A percentile compares a stretch with the other conserved stretches of the same genome.
Conservation (phyloP, 2,113 vertebrate genomes). For the Odontophorus gujanensis region DNA sequence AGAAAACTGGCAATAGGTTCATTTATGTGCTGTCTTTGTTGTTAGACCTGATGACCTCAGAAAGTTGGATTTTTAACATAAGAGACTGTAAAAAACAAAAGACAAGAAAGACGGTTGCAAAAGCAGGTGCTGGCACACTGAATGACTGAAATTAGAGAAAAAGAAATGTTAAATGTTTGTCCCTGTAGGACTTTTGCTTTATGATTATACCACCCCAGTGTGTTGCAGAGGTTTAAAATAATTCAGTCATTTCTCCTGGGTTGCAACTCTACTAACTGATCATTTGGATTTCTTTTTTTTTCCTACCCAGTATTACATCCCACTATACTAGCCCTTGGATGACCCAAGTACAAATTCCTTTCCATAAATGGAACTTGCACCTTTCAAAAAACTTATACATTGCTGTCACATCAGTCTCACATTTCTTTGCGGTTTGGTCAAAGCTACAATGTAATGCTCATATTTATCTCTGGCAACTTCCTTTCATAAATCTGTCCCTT, state of each 20-base stretch:
- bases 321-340: constrained; percentile 3
- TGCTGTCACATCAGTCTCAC: neutral
- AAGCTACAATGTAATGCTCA: constrained; percentile 5
- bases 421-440: neutral
- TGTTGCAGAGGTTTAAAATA: constrained; percentile 8
- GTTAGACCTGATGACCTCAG: neutral
- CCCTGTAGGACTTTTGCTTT: neutral
- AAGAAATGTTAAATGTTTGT: neutral
- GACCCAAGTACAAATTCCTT: constrained; percentile 34
- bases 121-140: neutral
- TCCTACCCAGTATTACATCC: neutral
- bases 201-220: neutral
- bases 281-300: neutral
- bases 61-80: neutral
- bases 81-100: neutral
- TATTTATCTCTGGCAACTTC: constrained; percentile 42
- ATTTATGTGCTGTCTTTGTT: neutral
- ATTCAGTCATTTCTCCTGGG: neutral
- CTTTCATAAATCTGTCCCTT: constrained; percentile 12
- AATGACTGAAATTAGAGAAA: neutral
- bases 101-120: neutral
- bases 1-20: neutral
- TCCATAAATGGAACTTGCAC: neutral
- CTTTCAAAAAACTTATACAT: neutral
- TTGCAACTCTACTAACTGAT: neutral